phyloP scores from a whole-genome alignment of 1,140 invertebrate species.

The Aphelinus certus region DNA sequence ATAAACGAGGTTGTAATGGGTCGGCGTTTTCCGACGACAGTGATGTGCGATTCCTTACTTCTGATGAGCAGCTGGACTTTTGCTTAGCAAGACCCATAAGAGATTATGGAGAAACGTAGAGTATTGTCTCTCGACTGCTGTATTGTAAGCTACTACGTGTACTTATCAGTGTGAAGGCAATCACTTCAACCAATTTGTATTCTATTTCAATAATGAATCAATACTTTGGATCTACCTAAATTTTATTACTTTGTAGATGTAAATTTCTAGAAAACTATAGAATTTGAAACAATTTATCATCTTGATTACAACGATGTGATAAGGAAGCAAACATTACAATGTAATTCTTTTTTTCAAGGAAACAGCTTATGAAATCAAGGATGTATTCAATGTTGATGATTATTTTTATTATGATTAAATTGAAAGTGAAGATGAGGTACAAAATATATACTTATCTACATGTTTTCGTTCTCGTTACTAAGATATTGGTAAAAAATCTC shows the following conservation, averaged over 20 bases:
- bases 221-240: too few relatives aligned
- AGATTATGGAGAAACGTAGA: conserved; percentile 50
- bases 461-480: too few relatives aligned
- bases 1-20: conserved; percentile 53
- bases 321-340: too few relatives aligned
- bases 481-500: too few relatives aligned
- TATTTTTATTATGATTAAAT: conserved; percentile 8
- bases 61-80: conserved; percentile 68
- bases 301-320: too few relatives aligned
- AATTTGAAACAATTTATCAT: too few relatives aligned
- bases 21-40: conserved; percentile 64
- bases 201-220: too few relatives aligned
- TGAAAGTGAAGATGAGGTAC: conserved; percentile 6
- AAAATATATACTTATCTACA: background rate
- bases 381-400: background rate
- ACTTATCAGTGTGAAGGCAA: too few relatives aligned
- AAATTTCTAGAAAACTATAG: too few relatives aligned
- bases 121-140: conserved; percentile 17
- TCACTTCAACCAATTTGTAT: too few relatives aligned
- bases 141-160: conserved; percentile 12
- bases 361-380: background rate
- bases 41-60: conserved; percentile 69
- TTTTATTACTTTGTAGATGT: too few relatives aligned
- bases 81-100: conserved; percentile 61
- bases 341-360: background rate